Evolutionary conservation across 2,797 vertebrate genomes (phyloP), one percentile per base, ranked within the genome.

Genomic region (Leptatherina wallacei): DNA sequence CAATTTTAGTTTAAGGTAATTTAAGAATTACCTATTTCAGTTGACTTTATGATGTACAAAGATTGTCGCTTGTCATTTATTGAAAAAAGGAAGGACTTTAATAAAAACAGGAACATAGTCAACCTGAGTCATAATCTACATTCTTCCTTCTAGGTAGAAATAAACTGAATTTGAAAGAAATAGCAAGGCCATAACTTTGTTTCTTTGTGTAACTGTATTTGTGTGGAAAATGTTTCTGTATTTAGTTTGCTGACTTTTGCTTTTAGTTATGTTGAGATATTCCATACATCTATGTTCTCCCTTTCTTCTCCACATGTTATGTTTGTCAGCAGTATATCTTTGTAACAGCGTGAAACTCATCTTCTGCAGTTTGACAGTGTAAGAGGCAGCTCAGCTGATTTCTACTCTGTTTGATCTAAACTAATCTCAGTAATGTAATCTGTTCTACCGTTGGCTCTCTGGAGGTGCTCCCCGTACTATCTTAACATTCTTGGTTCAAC

Each of bases 351-450:
- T n/a, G 33, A 65, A 22, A 64, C 61, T 22, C 68, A 29, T 38
- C 6, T 66, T 65, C 64, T 73, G 65, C 14, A 6, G 52, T 57
- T 44, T 73, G 61, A 65, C 2, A 40, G 56, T 78, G 30, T 52
- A 70, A 73, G 62, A 69, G 59, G 24, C 75, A 36, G 59, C 69
- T 85, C 52, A 77, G 59, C 47, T 75, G 0, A n/a, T 71, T 69
- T 77, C 60, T 73, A 69, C 83, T 65, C 63, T 56, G 67, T 85
- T 87, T 81, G 73, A 83, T 82, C 58, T 56, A 32, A 52, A 65
- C 71, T 79, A 75, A 84, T 86, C 81, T 71, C 68, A 68, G 76
- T 72, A 66, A 79, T 3, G 33, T 84, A 73, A 88, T 81, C 74
- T 61, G 36, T 77, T 62, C 54, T 20, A 68, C 1, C 18, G 24